Evolutionary conservation across 2,888 invertebrate genomes (phyloP), one percentile per base, ranked within the genome.

Genomic region (Linyphia triangularis): DNA sequence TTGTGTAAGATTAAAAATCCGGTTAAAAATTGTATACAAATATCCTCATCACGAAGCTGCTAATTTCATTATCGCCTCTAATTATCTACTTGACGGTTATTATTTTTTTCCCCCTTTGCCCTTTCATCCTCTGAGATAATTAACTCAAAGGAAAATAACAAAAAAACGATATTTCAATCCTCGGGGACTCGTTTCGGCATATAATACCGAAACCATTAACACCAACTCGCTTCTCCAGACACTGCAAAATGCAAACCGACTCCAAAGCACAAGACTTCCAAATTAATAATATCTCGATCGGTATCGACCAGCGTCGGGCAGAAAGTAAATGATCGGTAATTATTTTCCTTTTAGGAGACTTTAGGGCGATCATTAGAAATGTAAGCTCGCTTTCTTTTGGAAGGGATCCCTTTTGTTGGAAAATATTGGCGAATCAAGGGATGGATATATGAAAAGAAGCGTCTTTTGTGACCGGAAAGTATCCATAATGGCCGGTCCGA

Each of bases 271-370:
- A 69, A 69, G 69, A 61, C 28, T 30, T 65, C 28, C 22, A 30
- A 77, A 28, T 37, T 70, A 70, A 51, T 51, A 51, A 51, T 51
- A 1, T 51, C 40, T 40, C 51, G 51, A 51, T 51, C 16, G 13
- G 16, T 51, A 51, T 51, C 51, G 9, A 5, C 1, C 51, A 51
- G 51, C n/a, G 51, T 51, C 51, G 5, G 16, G 13, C 51, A 5
- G n/a, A 69, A 67, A 81, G 81, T 40, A 88, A 88, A 88, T 88
- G 75, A 82, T 81, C 57, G 81, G 75, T 88, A 88, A 88, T 88
- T 88, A 82, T 88, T 88, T 88, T 88, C 81, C 30, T 51, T 59
- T 88, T 73, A 67, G 61, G 73, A 43, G 37, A 37, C 67, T 88
- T 88, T 88, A 88, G 86, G 28, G 33, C 13, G 81, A 73, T 88